Evolutionary conservation across 2,113 vertebrate species (phyloP), one percentile per base, ranked within the genome.

Genomic region (Bostrychus sinensis): DNA sequence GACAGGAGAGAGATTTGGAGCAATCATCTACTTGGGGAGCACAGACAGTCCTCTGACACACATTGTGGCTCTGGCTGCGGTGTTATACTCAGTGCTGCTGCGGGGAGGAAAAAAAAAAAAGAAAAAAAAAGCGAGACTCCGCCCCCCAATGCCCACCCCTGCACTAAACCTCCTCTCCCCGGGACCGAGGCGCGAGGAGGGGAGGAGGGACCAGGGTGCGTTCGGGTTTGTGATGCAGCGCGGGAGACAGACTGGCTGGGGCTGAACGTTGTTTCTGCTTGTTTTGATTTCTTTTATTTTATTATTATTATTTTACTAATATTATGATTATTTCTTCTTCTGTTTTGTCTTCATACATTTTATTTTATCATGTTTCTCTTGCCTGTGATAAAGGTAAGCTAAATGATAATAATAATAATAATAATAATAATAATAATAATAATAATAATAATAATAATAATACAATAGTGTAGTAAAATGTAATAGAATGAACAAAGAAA

Each of bases 1-100:
- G 62, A 68, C 75, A 86, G 81, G 88, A 79, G 70, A 65, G 75
- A 79, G 75, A 67, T 71, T 79, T 66, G 69, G 63, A 84, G 81
- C 81, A 78, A 80, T 82, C 91, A 91, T 89, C 83, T 76, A 91
- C 88, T 80, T 68, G 62, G 43, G 82, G 82, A 80, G 88, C 82
- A 73, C 75, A 86, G 82, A 89, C 88, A 82, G 88, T 82, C 86
- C 81, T 91, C 84, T 89, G 88, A 90, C 84, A 86, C 78, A 81
- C 83, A 83, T 86, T 80, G 82, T 85, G 78, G 74, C 70, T 4
- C 23, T 70, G 66, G 78, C 73, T 78, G 70, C 78, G 41, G 58
- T 68, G 81, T 83, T 89, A 87, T 74, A 81, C 70, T 65, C 28
- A 41, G 54, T 70, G 72, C 59, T 68, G 56, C 63, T 58, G 81